Conservation (phyloP, 2,797 vertebrate genomes). For the Ciconia nigra region DNA sequence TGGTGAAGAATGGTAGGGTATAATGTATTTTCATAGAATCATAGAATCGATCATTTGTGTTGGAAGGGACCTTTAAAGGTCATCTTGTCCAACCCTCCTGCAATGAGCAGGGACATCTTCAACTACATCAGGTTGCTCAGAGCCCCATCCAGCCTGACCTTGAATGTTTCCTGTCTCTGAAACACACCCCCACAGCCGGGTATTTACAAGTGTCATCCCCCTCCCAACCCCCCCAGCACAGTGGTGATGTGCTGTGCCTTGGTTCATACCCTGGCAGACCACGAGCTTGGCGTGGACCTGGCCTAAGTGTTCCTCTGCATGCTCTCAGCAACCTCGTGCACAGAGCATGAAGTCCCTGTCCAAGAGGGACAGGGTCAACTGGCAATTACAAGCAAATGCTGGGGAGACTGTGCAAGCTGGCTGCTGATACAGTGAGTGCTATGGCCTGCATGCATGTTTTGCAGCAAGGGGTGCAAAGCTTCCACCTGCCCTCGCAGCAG, state of each 20-base stretch:
- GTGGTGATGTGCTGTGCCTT: neutral
- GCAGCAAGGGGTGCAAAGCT: neutral
- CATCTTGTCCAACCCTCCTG: neutral
- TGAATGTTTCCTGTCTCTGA: neutral
- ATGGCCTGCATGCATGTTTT: neutral
- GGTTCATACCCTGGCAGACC: neutral
- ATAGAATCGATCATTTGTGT: neutral
- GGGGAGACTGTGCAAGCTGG: neutral
- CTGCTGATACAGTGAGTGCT: neutral
- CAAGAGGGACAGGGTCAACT: neutral
- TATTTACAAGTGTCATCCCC: neutral
- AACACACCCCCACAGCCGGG: accelerated
- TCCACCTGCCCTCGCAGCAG: neutral
- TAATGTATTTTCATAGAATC: neutral
- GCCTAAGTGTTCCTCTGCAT: neutral
- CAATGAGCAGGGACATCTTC: neutral
- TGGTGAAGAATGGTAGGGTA: neutral
- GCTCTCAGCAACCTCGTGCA: neutral
- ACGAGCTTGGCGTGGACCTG: neutral
- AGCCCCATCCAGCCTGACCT: neutral
- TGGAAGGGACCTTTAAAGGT: neutral
- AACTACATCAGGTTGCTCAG: neutral
- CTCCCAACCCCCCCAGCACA: neutral
- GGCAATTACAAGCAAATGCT: neutral
- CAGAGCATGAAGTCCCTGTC: neutral